Percentiles rank a stretch among this genome's conserved stretches.
phyloP scores from a whole-genome alignment of 1,140 invertebrate species.

The Euwallacea similis region DNA sequence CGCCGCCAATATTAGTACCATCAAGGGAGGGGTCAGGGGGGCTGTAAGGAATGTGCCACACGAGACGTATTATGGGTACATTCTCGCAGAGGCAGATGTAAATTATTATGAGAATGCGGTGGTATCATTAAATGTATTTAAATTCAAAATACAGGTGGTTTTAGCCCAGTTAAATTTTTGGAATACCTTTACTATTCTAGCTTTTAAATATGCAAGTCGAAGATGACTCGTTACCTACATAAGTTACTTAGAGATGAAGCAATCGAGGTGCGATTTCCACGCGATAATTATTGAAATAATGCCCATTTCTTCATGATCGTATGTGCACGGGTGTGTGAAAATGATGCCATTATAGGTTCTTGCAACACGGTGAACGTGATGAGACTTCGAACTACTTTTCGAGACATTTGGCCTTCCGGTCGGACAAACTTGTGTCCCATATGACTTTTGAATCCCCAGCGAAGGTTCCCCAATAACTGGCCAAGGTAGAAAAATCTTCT shows the following conservation, averaged over 20 bases:
- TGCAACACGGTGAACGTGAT: neutral
- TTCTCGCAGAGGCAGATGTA: neutral
- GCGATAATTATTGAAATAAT: neutral
- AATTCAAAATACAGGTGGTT: conserved; percentile 14
- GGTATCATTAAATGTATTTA: neutral
- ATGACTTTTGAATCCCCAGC: too few relatives aligned
- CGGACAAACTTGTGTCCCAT: too few relatives aligned
- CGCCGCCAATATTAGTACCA: conserved; percentile 19
- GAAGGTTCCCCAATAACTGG: too few relatives aligned
- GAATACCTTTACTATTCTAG: neutral
- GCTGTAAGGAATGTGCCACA: conserved; percentile 8
- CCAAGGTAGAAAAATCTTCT: too few relatives aligned
- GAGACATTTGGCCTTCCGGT: too few relatives aligned
- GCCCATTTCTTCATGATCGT: too few relatives aligned
- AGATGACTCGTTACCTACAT: too few relatives aligned
- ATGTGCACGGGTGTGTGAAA: too few relatives aligned
- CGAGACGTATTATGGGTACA: neutral
- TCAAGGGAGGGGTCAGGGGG: neutral
- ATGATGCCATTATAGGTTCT: neutral
- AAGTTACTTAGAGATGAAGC: neutral
- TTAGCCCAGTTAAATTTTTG: conserved; percentile 8
- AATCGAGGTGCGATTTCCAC: neutral
- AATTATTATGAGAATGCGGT: conserved; percentile 1
- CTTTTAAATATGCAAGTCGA: too few relatives aligned
- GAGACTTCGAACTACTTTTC: too few relatives aligned